phyloP scores from a whole-genome alignment of 2,113 vertebrate species.

The Neotoma lepida region DNA sequence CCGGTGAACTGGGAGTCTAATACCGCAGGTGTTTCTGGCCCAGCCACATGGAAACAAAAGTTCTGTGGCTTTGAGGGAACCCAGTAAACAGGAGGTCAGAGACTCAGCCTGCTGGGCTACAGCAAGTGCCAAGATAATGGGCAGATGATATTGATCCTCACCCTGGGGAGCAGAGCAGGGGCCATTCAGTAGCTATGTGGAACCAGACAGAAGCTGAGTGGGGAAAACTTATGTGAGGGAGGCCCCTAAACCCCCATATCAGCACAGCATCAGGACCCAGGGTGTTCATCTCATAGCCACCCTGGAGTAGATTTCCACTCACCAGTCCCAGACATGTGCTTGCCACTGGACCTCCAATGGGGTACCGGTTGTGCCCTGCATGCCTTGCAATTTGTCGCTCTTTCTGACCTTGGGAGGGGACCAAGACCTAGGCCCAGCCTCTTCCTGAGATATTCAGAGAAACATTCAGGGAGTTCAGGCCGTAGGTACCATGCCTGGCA shows the following conservation, averaged over 20 bases:
- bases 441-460: background rate
- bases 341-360: background rate
- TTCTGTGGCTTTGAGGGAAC: background rate
- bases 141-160: rapidly evolving
- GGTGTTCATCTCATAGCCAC: too few relatives aligned
- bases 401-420: background rate
- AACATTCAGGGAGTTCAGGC: background rate
- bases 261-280: too few relatives aligned
- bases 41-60: background rate
- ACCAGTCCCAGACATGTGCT: rapidly evolving
- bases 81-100: rapidly evolving
- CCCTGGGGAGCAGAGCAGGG: rapidly evolving
- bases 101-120: background rate
- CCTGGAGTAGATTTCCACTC: background rate
- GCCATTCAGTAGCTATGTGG: rapidly evolving
- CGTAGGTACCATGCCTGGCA: too few relatives aligned
- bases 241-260: background rate
- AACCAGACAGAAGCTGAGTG: background rate
- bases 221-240: background rate
- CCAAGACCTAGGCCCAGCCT: background rate
- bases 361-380: rapidly evolving
- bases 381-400: background rate
- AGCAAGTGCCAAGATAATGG: background rate
- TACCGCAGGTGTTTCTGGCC: too few relatives aligned
- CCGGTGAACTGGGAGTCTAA: background rate